A percentile compares a stretch with the other conserved stretches of the same genome.
Evolutionary conservation across 92 coral and sea anemone species (phyloP).

Genomic region (Bergia sp.): DNA sequence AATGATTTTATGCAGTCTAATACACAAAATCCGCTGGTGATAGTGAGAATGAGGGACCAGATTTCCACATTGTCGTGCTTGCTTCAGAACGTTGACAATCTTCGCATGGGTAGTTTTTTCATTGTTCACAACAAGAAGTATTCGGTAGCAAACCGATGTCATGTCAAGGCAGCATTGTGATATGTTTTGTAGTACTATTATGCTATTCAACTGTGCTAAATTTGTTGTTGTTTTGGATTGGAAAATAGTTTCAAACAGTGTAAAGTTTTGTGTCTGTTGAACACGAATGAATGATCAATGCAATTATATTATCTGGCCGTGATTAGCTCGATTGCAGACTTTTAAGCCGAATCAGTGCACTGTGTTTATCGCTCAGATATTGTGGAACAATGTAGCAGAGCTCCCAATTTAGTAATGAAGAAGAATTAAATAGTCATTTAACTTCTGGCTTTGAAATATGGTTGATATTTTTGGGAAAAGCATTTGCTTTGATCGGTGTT

Average conservation of each 20-base stretch:
- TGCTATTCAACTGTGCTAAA: neutral
- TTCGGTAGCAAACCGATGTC: slow-evolving; percentile 9
- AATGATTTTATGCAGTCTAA: neutral
- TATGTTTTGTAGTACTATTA: neutral
- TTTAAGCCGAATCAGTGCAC: neutral
- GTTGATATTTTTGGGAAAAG: neutral
- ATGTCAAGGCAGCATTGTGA: neutral
- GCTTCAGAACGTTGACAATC: slow-evolving; percentile 9
- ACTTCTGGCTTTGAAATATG: neutral
- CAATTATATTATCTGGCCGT: neutral
- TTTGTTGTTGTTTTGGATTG: neutral
- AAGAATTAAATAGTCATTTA: neutral
- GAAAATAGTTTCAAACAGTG: neutral
- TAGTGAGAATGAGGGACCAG: slow-evolving; percentile 25
- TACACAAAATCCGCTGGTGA: neutral
- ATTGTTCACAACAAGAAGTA: slow-evolving; percentile 23
- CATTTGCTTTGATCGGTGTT: neutral
- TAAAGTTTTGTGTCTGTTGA: neutral
- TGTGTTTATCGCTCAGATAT: neutral
- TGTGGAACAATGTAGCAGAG: neutral
- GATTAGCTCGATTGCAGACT: neutral
- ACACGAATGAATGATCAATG: neutral
- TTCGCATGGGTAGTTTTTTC: slow-evolving; percentile 39
- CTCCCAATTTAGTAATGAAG: neutral
- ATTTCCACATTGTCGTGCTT: slow-evolving; percentile 1